Conservation (phyloP, 2,797 vertebrate species). For the Tapirus indicus region DNA sequence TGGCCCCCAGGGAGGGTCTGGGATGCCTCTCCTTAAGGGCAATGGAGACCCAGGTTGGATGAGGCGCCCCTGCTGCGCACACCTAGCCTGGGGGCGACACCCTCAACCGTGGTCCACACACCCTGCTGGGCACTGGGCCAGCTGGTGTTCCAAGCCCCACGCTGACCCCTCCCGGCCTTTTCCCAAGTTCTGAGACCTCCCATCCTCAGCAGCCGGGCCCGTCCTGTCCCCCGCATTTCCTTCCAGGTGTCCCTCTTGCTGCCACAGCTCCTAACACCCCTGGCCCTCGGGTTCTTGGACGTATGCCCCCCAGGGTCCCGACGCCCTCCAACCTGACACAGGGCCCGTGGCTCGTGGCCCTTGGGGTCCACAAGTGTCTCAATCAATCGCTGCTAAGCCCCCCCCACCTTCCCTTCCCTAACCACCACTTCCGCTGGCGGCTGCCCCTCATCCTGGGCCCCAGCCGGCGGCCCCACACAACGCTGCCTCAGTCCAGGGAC, state of each 20-base stretch:
- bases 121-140: neutral
- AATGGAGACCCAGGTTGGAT: neutral
- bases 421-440: neutral
- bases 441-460: too few relatives aligned
- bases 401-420: neutral
- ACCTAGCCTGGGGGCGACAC: neutral
- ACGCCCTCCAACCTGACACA: neutral
- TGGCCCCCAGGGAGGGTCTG: rapidly evolving
- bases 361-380: neutral
- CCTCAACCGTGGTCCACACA: rapidly evolving
- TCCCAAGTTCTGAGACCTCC: neutral
- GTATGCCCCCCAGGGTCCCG: neutral
- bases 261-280: neutral
- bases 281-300: neutral
- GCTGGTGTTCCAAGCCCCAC: too few relatives aligned
- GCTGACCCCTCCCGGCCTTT: neutral
- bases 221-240: too few relatives aligned
- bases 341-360: neutral
- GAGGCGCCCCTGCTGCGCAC: rapidly evolving
- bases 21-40: neutral
- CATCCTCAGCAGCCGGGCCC: too few relatives aligned
- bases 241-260: neutral
- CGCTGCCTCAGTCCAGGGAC: neutral
- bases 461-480: rapidly evolving
- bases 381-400: neutral